phyloP scores from a whole-genome alignment of 92 coral and sea anemone genomes.

The Phenganax marumi region DNA sequence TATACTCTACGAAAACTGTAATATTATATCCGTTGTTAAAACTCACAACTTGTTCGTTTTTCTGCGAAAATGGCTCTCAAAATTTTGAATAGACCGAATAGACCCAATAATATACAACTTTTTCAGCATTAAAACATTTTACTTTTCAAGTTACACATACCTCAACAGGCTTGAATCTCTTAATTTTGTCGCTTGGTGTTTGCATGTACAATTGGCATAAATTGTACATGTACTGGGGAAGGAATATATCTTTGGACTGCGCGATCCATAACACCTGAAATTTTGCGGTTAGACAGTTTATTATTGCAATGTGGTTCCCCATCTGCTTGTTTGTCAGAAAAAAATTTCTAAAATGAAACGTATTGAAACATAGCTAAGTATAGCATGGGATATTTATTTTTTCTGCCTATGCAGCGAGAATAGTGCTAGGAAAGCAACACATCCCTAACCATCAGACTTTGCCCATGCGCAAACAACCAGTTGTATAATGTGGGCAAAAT shows the following conservation, averaged over 20 bases:
- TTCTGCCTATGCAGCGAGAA: too few species aligned
- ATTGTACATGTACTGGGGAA: conserved; percentile 60
- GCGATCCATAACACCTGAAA: conserved; percentile 56
- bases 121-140: neutral
- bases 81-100: neutral
- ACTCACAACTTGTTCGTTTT: too few species aligned
- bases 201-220: conserved; percentile 49
- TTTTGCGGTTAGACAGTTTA: conserved; percentile 52
- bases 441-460: too few species aligned
- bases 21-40: too few species aligned
- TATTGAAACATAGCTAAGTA: too few species aligned
- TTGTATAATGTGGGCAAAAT: too few species aligned
- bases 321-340: conserved; percentile 56
- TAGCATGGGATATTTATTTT: too few species aligned
- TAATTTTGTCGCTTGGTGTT: conserved; percentile 10
- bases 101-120: neutral
- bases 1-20: too few species aligned
- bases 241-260: conserved; percentile 52
- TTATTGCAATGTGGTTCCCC: conserved; percentile 53
- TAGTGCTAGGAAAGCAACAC: too few species aligned
- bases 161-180: conserved; percentile 18
- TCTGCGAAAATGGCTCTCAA: too few species aligned
- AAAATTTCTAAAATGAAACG: neutral
- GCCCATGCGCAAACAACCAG: too few species aligned
- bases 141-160: neutral